A percentile compares a stretch with the other conserved stretches of the same genome.
These are phyloP conservation scores for Calypte anna DNA, from an alignment of 2,113 vertebrate genomes.

Conservation along the genomic window DNA sequence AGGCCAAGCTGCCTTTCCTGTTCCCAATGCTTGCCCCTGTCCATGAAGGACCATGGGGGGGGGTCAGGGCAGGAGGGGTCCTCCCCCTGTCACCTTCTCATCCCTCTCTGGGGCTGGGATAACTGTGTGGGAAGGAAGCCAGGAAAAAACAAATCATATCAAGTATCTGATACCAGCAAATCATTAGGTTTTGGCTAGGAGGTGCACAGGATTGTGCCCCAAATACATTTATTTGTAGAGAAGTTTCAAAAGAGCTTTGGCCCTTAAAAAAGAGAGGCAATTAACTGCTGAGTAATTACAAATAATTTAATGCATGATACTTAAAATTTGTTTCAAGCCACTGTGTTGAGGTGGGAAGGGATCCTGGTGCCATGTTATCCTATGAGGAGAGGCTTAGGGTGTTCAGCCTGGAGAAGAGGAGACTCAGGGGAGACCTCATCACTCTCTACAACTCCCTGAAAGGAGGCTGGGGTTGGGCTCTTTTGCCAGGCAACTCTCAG, in stretches of 20 bases:
- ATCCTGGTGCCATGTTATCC: not conserved
- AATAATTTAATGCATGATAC: not conserved
- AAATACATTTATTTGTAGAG: rapidly evolving
- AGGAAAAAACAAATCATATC: not conserved
- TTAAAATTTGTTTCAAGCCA: not conserved
- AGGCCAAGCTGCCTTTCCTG: not conserved
- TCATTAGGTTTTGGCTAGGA: not conserved
- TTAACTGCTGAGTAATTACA: not conserved
- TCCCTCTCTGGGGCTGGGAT: not conserved
- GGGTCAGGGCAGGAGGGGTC: rapidly evolving
- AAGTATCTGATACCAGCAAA: rapidly evolving
- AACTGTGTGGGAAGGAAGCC: not conserved
- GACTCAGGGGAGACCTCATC: too few relatives aligned
- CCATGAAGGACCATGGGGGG: rapidly evolving
- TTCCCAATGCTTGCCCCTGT: not conserved
- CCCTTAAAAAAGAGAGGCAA: not conserved
- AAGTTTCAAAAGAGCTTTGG: not conserved
- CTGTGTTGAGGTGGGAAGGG: not conserved
- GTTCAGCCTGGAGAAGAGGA: too few relatives aligned
- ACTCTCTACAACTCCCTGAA: too few relatives aligned
- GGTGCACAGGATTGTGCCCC: rapidly evolving
- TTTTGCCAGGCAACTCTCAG: too few relatives aligned
- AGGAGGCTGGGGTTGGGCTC: too few relatives aligned
- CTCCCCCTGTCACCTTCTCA: not conserved
- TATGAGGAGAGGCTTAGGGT: too few relatives aligned